Evolutionary conservation across 2,797 vertebrate species (phyloP).

Genomic region (Pogonophryne albipinna): DNA sequence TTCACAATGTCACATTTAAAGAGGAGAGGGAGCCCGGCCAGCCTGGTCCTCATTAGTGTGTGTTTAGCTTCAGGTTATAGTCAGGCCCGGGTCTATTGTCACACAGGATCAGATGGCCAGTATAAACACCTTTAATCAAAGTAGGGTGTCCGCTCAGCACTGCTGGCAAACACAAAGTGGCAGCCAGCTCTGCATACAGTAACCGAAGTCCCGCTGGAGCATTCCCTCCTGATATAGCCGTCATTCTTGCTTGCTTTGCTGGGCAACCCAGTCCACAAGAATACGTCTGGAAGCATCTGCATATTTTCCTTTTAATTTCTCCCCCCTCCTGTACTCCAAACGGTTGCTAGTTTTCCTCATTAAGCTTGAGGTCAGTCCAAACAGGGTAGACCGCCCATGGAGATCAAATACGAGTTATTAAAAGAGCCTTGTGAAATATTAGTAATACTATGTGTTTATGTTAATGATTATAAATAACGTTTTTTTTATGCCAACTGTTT

Average conservation of each 20-base stretch:
- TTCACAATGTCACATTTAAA: slow-evolving; percentile 76
- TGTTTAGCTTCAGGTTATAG: slow-evolving; percentile 77
- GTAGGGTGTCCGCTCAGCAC: slow-evolving; percentile 74
- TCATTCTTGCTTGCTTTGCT: slow-evolving; percentile 17
- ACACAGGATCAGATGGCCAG: slow-evolving; percentile 80
- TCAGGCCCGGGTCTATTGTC: slow-evolving; percentile 76
- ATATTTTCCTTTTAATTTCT: slow-evolving; percentile 9
- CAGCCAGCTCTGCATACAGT: slow-evolving; percentile 63
- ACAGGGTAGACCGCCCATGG: slow-evolving; percentile 73
- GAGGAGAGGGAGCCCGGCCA: slow-evolving; percentile 28
- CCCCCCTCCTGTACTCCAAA: slow-evolving; percentile 25
- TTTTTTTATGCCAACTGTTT: no score
- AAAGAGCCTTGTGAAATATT: no score
- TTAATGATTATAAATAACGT: no score
- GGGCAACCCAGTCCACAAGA: slow-evolving; percentile 5
- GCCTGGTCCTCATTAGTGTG: slow-evolving; percentile 82
- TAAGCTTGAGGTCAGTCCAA: slow-evolving; percentile 66
- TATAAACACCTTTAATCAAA: slow-evolving; percentile 86
- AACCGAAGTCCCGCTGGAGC: slow-evolving; percentile 69
- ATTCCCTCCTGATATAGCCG: slow-evolving; percentile 57
- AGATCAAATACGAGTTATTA: slow-evolving; percentile 51
- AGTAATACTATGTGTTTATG: no score
- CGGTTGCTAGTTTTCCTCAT: slow-evolving; percentile 64
- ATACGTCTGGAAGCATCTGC: slow-evolving; percentile 32
- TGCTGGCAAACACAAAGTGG: slow-evolving; percentile 73